Evolutionary conservation across 2,888 invertebrate genomes (phyloP).

Genomic region (Drosophila phalerata): DNA sequence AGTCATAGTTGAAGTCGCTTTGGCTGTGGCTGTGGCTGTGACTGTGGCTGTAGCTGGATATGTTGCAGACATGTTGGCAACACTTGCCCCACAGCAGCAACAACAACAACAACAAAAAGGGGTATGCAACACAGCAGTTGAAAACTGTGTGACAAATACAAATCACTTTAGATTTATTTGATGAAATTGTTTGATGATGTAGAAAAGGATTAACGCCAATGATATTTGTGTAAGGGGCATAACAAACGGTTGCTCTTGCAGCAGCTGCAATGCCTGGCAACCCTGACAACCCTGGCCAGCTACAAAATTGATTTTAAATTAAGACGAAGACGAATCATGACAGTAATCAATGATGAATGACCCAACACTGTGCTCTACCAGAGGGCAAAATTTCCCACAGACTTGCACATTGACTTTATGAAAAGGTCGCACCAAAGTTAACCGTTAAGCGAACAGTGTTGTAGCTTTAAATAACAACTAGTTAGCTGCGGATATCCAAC

Average conservation of each 20-base stretch:
- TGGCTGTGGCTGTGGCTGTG: conserved; percentile 9
- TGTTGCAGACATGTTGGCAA: conserved; percentile 60
- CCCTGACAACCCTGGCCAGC: conserved; percentile 17
- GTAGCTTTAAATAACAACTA: conserved; percentile 2
- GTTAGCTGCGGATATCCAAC: neutral
- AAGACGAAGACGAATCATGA: conserved; percentile 60
- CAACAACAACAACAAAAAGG: conserved; percentile 20
- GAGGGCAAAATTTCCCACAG: conserved; percentile 16
- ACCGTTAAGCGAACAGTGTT: neutral
- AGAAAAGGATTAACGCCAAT: conserved; percentile 80
- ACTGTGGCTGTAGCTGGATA: conserved; percentile 11
- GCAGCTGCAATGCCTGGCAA: conserved; percentile 13
- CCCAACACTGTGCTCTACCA: neutral
- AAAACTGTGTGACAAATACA: conserved; percentile 80
- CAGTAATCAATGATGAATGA: conserved; percentile 67
- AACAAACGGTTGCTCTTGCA: conserved; percentile 17
- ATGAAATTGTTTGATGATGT: conserved; percentile 81
- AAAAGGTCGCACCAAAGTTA: conserved; percentile 56
- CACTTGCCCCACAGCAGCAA: conserved; percentile 32
- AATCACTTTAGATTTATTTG: conserved; percentile 81
- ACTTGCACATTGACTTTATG: conserved; percentile 32
- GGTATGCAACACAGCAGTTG: conserved; percentile 54
- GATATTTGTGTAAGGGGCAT: conserved; percentile 69
- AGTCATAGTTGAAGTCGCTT: conserved; percentile 3
- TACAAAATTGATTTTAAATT: conserved; percentile 62